Conservation (phyloP, 92 coral and sea anemone species). For the Epizoanthus rinbou region DNA sequence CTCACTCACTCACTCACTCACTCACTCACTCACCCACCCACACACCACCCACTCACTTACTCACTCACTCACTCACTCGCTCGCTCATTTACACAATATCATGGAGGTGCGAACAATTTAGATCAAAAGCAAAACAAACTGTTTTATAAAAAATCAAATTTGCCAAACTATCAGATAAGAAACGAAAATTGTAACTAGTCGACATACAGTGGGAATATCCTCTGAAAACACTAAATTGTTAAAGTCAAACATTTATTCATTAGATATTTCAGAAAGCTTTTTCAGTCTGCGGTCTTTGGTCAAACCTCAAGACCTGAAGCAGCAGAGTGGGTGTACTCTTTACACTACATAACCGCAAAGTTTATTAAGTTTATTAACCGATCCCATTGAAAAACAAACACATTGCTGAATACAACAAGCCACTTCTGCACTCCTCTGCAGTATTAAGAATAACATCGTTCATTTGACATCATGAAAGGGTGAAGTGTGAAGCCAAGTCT, state of each 20-base stretch:
- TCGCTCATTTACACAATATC: too few relatives aligned
- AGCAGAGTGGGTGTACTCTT: neutral
- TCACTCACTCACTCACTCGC: too few relatives aligned
- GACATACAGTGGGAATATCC: neutral
- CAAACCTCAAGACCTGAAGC: constrained; percentile 8
- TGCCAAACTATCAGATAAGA: neutral
- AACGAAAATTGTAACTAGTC: neutral
- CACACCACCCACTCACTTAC: too few relatives aligned
- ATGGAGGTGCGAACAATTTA: too few relatives aligned
- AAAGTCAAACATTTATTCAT: neutral
- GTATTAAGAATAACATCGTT: neutral
- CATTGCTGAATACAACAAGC: constrained; percentile 1
- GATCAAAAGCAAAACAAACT: too few relatives aligned
- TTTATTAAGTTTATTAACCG: neutral
- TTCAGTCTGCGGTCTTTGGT: neutral
- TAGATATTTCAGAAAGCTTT: neutral
- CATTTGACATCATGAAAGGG: neutral
- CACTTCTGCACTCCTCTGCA: neutral
- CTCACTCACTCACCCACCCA: too few relatives aligned
- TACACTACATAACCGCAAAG: neutral
- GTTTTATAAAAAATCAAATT: too few relatives aligned
- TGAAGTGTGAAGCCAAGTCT: neutral
- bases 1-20: too few relatives aligned
- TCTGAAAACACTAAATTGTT: neutral
- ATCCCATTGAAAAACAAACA: neutral